Evolutionary conservation across 2,113 vertebrate genomes (phyloP).

Genomic region (Triplophysa rosa): DNA sequence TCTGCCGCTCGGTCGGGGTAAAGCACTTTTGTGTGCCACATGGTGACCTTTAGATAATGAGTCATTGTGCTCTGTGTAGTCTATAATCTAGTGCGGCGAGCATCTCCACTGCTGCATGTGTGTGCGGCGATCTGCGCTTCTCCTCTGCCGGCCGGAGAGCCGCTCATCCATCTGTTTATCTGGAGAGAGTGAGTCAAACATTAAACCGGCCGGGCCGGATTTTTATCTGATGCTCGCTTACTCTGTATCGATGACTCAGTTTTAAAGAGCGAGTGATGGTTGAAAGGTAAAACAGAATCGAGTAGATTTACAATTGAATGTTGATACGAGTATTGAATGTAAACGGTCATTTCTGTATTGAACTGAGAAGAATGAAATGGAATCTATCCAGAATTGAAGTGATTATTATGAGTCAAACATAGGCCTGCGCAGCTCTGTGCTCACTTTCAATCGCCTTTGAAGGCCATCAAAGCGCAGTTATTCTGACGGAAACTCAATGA

Average conservation of each 20-base stretch:
- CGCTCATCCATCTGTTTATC: slow-evolving; percentile 32
- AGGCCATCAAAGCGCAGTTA: neutral
- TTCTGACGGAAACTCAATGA: neutral
- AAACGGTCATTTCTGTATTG: neutral
- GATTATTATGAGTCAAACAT: neutral
- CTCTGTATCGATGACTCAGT: neutral
- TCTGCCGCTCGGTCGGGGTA: neutral
- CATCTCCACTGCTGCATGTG: slow-evolving; percentile 16
- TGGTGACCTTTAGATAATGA: slow-evolving; percentile 49
- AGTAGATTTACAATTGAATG: neutral
- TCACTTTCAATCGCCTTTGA: slow-evolving; percentile 9
- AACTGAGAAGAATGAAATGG: neutral
- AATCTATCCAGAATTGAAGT: neutral
- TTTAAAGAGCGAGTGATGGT: neutral
- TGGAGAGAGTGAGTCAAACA: slow-evolving; percentile 29
- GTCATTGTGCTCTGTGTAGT: slow-evolving; percentile 34
- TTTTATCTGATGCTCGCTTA: slow-evolving; percentile 12
- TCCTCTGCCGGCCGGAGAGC: neutral
- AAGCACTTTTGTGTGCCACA: slow-evolving; percentile 17
- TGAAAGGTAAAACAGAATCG: neutral
- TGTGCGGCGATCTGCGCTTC: slow-evolving; percentile 5
- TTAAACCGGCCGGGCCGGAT: slow-evolving; percentile 10
- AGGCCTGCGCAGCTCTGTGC: neutral
- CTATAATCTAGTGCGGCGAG: slow-evolving; percentile 30
- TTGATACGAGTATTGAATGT: neutral